Conservation (phyloP, 1,140 invertebrate species). For the Atopsyche davidsoni region DNA sequence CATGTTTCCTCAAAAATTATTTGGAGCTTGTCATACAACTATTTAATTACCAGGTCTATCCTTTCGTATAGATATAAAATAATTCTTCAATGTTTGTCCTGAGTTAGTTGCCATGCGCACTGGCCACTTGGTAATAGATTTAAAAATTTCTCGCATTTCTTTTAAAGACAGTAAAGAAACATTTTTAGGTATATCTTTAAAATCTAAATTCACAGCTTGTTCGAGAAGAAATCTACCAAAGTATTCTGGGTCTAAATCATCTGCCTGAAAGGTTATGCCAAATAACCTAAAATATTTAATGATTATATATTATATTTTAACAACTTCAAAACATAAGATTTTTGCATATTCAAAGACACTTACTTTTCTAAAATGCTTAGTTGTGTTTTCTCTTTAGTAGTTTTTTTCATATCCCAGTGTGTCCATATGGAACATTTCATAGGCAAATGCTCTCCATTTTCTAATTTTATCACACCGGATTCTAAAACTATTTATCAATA, state of each 20-base stretch:
- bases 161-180: no score
- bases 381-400: slow-evolving; percentile 6
- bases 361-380: slow-evolving; percentile 8
- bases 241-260: slow-evolving; percentile 1
- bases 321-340: not conserved
- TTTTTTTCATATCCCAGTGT: slow-evolving; percentile 8
- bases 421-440: slow-evolving; percentile 17
- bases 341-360: not conserved
- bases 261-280: slow-evolving; percentile 9
- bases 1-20: no score
- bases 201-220: slow-evolving; percentile 10
- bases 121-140: slow-evolving; percentile 7
- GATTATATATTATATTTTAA: no score
- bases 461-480: slow-evolving; percentile 6
- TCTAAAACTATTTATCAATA: slow-evolving; percentile 6
- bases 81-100: slow-evolving; percentile 12
- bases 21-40: not conserved
- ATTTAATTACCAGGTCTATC: slow-evolving; percentile 16
- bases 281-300: slow-evolving; percentile 21
- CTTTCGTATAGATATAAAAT: slow-evolving; percentile 16
- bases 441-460: slow-evolving; percentile 1
- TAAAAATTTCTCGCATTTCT: slow-evolving; percentile 6
- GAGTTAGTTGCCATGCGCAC: slow-evolving; percentile 6
- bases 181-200: no score
- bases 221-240: slow-evolving; percentile 7